Evolutionary conservation across 2,797 vertebrate genomes (phyloP).

Genomic region (Hemitrygon akajei): DNA sequence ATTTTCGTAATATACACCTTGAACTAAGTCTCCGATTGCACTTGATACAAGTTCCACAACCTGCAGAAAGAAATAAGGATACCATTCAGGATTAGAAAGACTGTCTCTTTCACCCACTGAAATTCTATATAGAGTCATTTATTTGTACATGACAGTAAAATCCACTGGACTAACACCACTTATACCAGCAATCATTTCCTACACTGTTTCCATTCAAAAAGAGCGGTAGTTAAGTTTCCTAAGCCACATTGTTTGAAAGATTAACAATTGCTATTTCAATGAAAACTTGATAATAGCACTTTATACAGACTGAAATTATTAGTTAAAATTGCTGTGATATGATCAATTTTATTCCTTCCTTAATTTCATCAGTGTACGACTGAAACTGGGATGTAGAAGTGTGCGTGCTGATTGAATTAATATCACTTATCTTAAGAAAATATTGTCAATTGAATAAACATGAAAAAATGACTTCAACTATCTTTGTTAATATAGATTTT

Average conservation of each 20-base stretch:
- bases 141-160: conserved; percentile 8
- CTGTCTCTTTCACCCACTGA: neutral
- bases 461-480: neutral
- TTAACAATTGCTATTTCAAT: neutral
- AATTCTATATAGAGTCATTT: neutral
- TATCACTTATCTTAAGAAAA: neutral
- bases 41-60: conserved; percentile 91
- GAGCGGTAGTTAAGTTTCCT: neutral
- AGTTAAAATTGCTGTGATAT: neutral
- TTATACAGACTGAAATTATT: neutral
- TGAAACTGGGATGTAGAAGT: neutral
- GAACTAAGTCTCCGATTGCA: conserved; percentile 89
- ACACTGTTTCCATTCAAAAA: conserved; percentile 2
- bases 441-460: neutral
- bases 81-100: neutral
- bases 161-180: neutral
- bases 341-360: neutral
- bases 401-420: neutral
- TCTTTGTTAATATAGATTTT: neutral
- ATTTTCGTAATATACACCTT: conserved; percentile 88
- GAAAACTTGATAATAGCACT: neutral
- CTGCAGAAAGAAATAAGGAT: conserved; percentile 55
- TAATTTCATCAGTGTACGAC: neutral
- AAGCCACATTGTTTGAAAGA: neutral
- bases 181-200: neutral